These are phyloP conservation scores for Morpho deidamia DNA, from an alignment of 2,888 invertebrate genomes.

Conservation along the genomic window DNA sequence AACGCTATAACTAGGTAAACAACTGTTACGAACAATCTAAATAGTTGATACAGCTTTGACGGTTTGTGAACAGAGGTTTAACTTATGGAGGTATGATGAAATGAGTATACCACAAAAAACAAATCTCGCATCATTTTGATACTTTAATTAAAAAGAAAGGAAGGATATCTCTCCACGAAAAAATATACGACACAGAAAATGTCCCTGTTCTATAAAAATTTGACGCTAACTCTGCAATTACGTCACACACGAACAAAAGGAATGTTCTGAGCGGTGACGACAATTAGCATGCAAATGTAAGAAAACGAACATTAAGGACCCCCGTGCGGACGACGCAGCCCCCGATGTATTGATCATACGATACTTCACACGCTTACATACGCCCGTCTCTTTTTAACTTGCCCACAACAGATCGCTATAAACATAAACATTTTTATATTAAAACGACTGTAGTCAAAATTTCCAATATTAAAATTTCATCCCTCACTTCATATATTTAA, in stretches of 20 bases:
- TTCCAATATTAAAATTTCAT: constrained; percentile 24
- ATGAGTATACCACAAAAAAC: too few species aligned
- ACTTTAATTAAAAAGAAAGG: neutral
- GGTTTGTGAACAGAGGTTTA: too few species aligned
- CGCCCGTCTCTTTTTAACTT: constrained; percentile 75
- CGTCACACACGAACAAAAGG: constrained; percentile 60
- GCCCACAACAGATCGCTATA: constrained; percentile 74
- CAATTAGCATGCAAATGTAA: constrained; percentile 77
- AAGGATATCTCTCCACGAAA: constrained; percentile 20
- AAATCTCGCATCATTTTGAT: too few species aligned
- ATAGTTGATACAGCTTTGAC: too few species aligned
- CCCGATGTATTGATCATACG: constrained; percentile 70
- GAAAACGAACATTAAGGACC: constrained; percentile 71
- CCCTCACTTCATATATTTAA: constrained; percentile 1
- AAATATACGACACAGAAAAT: too few species aligned
- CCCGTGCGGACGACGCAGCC: constrained; percentile 40
- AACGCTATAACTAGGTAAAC: too few species aligned
- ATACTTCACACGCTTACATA: constrained; percentile 72
- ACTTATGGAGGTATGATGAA: too few species aligned
- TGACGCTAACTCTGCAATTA: constrained; percentile 56
- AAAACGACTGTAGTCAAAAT: constrained; percentile 42
- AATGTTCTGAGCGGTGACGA: constrained; percentile 48
- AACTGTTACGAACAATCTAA: too few species aligned
- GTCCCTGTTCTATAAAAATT: constrained; percentile 30
- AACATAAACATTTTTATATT: constrained; percentile 58